These are phyloP conservation scores for Autographa pulchrina DNA, from an alignment of 2,888 invertebrate species.

Conservation along the genomic window DNA sequence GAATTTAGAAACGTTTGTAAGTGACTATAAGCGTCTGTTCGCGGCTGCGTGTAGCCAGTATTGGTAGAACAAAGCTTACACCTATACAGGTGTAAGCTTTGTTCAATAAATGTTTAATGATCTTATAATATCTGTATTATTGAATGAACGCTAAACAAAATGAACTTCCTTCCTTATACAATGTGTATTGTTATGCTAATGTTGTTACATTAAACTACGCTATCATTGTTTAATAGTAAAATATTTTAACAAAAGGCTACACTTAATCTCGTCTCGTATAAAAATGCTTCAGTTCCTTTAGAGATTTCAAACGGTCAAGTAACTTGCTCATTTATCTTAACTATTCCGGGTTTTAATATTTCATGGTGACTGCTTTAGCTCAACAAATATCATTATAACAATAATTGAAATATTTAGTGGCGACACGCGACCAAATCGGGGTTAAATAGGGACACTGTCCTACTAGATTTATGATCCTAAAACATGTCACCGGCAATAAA, in stretches of 20 bases:
- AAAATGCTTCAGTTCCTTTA: conserved; percentile 28
- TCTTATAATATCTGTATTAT: too few species aligned
- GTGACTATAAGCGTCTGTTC: too few species aligned
- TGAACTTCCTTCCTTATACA: background rate
- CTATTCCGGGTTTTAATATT: conserved; percentile 66
- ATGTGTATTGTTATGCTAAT: background rate
- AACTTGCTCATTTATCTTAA: conserved; percentile 55
- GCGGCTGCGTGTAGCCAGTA: too few species aligned
- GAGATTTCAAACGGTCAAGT: conserved; percentile 50
- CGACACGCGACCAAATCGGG: conserved; percentile 74
- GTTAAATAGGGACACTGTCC: conserved; percentile 68
- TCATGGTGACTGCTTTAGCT: conserved; percentile 66
- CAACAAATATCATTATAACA: conserved; percentile 76
- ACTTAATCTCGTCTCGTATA: conserved; percentile 16
- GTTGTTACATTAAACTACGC: background rate
- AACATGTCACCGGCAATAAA: conserved; percentile 56
- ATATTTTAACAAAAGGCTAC: conserved; percentile 14
- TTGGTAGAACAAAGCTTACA: too few species aligned
- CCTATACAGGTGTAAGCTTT: too few species aligned
- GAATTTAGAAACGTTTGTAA: too few species aligned
- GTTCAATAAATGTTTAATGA: background rate
- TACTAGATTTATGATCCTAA: conserved; percentile 65
- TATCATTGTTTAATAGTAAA: background rate
- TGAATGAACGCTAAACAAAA: too few species aligned
- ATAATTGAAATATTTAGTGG: conserved; percentile 83